Evolutionary conservation across 2,888 invertebrate genomes (phyloP).

Genomic region (Dryocosmus kuriphilus): DNA sequence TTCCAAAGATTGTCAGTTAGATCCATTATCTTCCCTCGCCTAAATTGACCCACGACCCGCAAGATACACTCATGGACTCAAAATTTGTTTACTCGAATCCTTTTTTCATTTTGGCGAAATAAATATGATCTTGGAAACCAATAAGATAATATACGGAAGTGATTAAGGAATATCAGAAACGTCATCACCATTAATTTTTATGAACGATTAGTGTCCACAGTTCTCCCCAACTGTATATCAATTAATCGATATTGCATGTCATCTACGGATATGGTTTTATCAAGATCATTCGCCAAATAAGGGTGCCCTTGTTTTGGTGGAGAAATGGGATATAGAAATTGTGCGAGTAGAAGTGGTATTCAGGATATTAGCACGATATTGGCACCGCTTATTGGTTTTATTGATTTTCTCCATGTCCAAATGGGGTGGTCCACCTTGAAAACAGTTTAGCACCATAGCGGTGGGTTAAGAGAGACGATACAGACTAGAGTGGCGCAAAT

Average conservation of each 20-base stretch:
- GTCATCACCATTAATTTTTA: not conserved
- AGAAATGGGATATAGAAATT: slow-evolving; percentile 54
- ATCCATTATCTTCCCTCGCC: not conserved
- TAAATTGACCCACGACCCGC: not conserved
- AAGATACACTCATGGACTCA: not conserved
- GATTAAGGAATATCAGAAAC: not conserved
- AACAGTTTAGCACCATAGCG: slow-evolving; percentile 63
- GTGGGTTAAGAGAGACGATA: slow-evolving; percentile 23
- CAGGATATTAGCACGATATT: slow-evolving; percentile 75
- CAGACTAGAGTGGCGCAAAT: no score
- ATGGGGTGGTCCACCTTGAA: slow-evolving; percentile 59
- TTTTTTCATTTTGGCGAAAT: not conserved
- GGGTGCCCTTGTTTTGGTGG: slow-evolving; percentile 29
- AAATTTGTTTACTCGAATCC: not conserved
- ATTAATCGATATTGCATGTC: slow-evolving; percentile 12
- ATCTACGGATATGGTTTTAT: not conserved
- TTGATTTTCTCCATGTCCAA: slow-evolving; percentile 66
- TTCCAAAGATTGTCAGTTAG: slow-evolving; percentile 19
- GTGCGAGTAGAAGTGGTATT: slow-evolving; percentile 69
- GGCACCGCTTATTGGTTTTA: slow-evolving; percentile 72
- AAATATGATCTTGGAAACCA: not conserved
- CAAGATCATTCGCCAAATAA: slow-evolving; percentile 27
- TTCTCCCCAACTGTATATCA: not conserved
- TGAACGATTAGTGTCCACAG: slow-evolving; percentile 12
- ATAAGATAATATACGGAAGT: not conserved